A percentile compares a stretch with the other conserved stretches of the same genome.
These are phyloP conservation scores for Tympanoctomys barrerae DNA, from an alignment of 2,797 vertebrate species.

Conservation along the genomic window DNA sequence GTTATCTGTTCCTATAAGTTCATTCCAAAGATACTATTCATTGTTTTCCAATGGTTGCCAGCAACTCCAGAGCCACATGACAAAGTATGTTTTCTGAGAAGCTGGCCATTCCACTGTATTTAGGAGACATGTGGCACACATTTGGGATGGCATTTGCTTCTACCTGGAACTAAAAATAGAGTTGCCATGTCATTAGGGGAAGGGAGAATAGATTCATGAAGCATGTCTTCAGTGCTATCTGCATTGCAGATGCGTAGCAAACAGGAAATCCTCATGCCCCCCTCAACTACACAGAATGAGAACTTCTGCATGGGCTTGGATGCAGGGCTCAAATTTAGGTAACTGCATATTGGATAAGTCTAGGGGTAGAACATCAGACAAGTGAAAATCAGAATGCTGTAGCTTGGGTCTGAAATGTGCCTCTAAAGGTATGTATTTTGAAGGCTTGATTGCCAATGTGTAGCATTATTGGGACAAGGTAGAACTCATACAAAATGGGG, in stretches of 20 bases:
- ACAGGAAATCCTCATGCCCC: background rate
- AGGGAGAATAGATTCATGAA: background rate
- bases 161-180: background rate
- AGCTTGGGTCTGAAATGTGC: background rate
- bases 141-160: background rate
- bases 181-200: background rate
- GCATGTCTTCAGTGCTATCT: background rate
- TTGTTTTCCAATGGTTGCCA: background rate
- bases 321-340: background rate
- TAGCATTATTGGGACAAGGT: background rate
- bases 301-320: background rate
- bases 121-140: background rate
- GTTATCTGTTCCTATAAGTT: background rate
- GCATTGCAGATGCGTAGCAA: background rate
- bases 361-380: background rate
- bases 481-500: background rate
- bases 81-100: background rate
- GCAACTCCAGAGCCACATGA: background rate
- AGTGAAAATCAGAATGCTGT: background rate
- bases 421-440: background rate
- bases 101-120: background rate
- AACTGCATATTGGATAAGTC: background rate
- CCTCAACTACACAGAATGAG: background rate
- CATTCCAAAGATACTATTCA: background rate
- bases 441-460: background rate